These are phyloP conservation scores for Cyclina sinensis DNA, from an alignment of 1,140 invertebrate species.

Conservation along the genomic window DNA sequence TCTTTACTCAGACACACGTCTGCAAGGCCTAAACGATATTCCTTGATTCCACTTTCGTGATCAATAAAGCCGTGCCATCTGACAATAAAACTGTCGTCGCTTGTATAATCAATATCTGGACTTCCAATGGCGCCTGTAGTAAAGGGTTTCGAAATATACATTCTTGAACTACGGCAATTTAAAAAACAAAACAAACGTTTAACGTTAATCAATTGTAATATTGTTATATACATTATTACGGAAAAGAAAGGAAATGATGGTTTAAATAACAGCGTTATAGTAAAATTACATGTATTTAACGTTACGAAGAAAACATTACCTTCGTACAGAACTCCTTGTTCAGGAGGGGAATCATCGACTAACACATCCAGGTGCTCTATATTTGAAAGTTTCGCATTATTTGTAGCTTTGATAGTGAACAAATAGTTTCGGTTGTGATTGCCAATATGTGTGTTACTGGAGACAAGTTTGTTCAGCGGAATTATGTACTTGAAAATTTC, in stretches of 20 bases:
- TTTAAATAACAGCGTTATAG: too few relatives aligned
- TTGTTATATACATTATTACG: too few relatives aligned
- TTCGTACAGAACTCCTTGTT: constrained; percentile 69
- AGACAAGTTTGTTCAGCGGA: constrained; percentile 68
- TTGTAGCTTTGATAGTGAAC: constrained; percentile 68
- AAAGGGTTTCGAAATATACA: not conserved
- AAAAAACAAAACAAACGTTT: too few relatives aligned
- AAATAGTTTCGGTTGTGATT: constrained; percentile 73
- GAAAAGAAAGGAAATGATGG: too few relatives aligned
- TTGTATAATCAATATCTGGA: constrained; percentile 74
- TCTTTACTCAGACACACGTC: constrained; percentile 48
- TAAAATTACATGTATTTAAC: too few relatives aligned
- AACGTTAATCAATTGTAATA: too few relatives aligned
- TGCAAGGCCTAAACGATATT: constrained; percentile 67
- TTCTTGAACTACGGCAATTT: too few relatives aligned
- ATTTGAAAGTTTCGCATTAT: constrained; percentile 63
- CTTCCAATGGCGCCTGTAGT: constrained; percentile 20
- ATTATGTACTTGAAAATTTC: constrained; percentile 52
- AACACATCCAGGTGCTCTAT: constrained; percentile 56
- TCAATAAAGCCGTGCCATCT: constrained; percentile 75
- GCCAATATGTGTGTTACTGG: constrained; percentile 59
- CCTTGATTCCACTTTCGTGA: constrained; percentile 73
- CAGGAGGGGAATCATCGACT: constrained; percentile 73
- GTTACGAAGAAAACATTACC: constrained; percentile 50
- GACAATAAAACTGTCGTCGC: constrained; percentile 52